Conservation (phyloP, 37 sponge, comb jelly and placozoan species). For the Amphimedon queenslandica region DNA sequence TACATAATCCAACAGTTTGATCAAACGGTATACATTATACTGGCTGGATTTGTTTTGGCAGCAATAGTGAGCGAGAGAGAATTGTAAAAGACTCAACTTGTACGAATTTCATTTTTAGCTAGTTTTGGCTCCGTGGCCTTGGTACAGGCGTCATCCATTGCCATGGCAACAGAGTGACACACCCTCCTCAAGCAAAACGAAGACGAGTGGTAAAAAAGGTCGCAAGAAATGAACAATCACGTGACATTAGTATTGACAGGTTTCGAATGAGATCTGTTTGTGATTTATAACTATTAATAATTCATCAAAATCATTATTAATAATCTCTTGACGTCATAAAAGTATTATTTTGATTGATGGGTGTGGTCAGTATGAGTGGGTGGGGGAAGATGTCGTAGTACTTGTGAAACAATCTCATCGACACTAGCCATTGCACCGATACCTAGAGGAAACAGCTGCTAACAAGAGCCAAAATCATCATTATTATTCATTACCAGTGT, state of each 20-base stretch:
- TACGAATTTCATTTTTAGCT: conserved; percentile 35
- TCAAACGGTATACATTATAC: conserved; percentile 85
- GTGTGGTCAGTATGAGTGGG: not conserved
- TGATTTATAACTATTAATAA: not conserved
- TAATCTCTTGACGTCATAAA: not conserved
- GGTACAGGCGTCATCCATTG: conserved; percentile 64
- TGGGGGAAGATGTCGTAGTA: not conserved
- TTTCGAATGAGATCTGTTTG: not conserved
- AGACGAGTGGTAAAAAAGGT: conserved; percentile 4
- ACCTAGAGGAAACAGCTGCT: conserved; percentile 19
- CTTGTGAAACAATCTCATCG: conserved; percentile 14
- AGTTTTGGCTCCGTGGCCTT: conserved; percentile 85
- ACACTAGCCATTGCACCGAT: conserved; percentile 66
- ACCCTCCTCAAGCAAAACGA: not conserved
- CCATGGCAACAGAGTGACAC: conserved; percentile 47
- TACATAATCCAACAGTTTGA: conserved; percentile 84
- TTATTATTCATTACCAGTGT: conserved; percentile 59
- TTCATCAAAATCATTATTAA: not conserved
- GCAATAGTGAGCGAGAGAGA: conserved; percentile 73
- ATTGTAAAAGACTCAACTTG: not conserved
- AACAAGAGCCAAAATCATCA: not conserved
- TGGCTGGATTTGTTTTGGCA: conserved; percentile 79
- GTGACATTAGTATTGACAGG: no score
- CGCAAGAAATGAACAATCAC: not conserved
- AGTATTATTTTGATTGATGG: not conserved